Conservation (phyloP, 1,140 invertebrate species). For the Lepidostoma basale region DNA sequence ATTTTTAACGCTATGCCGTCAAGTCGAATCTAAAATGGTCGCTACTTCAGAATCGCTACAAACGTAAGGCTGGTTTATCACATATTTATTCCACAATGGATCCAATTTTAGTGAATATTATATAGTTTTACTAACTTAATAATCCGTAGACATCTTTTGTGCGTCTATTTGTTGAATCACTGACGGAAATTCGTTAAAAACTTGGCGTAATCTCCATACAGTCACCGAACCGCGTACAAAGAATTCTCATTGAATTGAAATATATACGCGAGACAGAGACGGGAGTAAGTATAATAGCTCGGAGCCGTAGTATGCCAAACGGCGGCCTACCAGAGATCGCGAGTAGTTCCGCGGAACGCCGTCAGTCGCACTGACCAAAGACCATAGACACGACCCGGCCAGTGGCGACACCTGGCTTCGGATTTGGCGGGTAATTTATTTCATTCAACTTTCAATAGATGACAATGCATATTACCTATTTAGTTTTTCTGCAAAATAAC, state of each 20-base stretch:
- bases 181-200: conserved; percentile 26
- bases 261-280: conserved; percentile 12
- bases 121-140: conserved; percentile 29
- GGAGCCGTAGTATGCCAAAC: not conserved
- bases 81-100: conserved; percentile 3
- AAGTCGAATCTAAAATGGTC: conserved; percentile 38
- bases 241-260: conserved; percentile 9
- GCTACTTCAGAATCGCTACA: conserved; percentile 17
- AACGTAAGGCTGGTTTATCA: conserved; percentile 26
- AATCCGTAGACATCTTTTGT: conserved; percentile 26
- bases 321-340: not conserved
- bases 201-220: conserved; percentile 16
- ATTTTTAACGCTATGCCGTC: conserved; percentile 36
- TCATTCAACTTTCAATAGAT: conserved; percentile 6
- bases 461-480: conserved; percentile 1
- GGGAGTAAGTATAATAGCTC: not conserved
- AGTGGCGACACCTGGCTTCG: conserved; percentile 6
- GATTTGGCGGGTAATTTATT: not conserved
- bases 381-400: conserved; percentile 15
- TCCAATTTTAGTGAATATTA: not conserved
- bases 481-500: not conserved
- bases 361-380: not conserved
- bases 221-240: conserved; percentile 28
- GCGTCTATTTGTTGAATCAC: conserved; percentile 19
- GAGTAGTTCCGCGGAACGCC: too few relatives aligned